Evolutionary conservation across 2,888 invertebrate species (phyloP).

Genomic region (Drosophila aldrichi): DNA sequence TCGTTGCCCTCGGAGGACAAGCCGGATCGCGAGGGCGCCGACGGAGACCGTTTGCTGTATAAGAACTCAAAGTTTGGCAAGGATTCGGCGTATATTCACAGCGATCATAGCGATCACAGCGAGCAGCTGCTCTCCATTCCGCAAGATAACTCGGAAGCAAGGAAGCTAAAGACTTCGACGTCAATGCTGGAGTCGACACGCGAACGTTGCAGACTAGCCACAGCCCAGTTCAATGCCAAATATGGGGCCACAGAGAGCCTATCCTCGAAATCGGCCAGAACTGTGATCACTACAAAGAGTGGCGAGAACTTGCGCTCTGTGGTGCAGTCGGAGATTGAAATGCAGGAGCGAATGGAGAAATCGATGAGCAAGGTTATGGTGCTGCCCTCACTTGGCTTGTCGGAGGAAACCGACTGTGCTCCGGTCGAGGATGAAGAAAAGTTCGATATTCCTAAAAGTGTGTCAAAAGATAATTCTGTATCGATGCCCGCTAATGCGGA

Average conservation of each 20-base stretch:
- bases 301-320: constrained; percentile 59
- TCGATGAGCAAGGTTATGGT: constrained; percentile 27
- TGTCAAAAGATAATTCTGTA: neutral
- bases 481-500: neutral
- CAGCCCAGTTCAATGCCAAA: neutral
- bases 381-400: neutral
- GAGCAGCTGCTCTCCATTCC: constrained; percentile 2
- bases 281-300: constrained; percentile 63
- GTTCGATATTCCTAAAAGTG: neutral
- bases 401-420: neutral
- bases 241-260: constrained; percentile 23
- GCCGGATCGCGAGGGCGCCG: neutral
- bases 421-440: neutral
- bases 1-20: neutral
- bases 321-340: constrained; percentile 65
- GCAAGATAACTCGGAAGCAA: neutral
- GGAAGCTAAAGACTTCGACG: neutral
- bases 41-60: constrained; percentile 20
- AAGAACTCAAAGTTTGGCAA: constrained; percentile 25
- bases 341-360: constrained; percentile 55
- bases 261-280: constrained; percentile 39
- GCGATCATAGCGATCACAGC: constrained; percentile 3
- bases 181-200: constrained; percentile 18
- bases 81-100: neutral
- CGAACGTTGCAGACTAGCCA: constrained; percentile 4